Evolutionary conservation across 1,140 invertebrate genomes (phyloP), one percentile per base, ranked within the genome.

Genomic region (Caerostris extrusa): DNA sequence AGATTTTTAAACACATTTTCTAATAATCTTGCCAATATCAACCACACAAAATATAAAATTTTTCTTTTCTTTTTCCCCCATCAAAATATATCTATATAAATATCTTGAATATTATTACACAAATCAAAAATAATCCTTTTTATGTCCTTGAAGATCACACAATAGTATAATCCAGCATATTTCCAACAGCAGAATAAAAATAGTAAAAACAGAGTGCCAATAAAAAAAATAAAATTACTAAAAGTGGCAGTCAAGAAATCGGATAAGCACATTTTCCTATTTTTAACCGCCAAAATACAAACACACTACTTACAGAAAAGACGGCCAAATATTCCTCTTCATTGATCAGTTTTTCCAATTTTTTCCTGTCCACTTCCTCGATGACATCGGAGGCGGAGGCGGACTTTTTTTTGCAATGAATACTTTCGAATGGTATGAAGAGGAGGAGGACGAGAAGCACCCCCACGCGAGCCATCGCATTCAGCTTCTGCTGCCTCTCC

Each of bases 241-340:
- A 81, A 81, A 34, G 14, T 60, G 90, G 34, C 34, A 34, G 34
- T 34, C 34, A 34, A 34, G 34, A 34, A 34, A 34, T 34, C 34
- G 34, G 34, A 34, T 34, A 34, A 34, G 34, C 34, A 34, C 34
- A 34, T 34, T 34, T 34, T 34, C 34, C 34, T 34, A 34, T 34
- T 34, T 34, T 34, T 34, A 34, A 34, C 34, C 34, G 34, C 34
- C 34, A 34, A 34, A 34, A 34, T 34, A 34, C 34, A 34, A 34
- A 34, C 34, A 34, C 34, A 34, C 34, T 96, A 98, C 98, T 98
- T 98, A 99, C 98, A 98, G 98, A 98, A 99, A 98, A 98, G 95
- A 99, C 98, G 95, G 98, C 98, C 95, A 98, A 98, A 97, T 98
- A 98, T 96, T 98, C 98, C 97, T 98, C 98, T 95, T 98, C 98